A percentile compares a stretch with the other conserved stretches of the same genome.
These are phyloP conservation scores for Natrix natrix DNA, from an alignment of 2,797 vertebrate species.

Conservation along the genomic window DNA sequence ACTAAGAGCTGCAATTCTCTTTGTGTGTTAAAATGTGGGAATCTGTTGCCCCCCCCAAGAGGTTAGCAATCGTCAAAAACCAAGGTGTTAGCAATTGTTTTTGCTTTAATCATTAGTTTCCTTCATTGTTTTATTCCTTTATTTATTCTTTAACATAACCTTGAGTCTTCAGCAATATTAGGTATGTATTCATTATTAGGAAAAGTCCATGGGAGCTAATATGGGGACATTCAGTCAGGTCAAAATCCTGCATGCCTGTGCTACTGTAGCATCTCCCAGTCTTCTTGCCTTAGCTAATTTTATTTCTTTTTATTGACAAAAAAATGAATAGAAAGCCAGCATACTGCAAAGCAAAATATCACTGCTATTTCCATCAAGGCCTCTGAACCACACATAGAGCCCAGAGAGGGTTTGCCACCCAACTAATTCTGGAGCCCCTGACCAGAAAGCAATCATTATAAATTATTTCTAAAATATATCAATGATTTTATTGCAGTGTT, in stretches of 20 bases:
- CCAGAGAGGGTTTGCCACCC: neutral
- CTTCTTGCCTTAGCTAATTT: neutral
- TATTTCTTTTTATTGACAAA: neutral
- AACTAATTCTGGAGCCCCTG: neutral
- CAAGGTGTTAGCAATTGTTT: neutral
- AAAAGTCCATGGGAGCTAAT: neutral
- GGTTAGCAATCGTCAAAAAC: neutral
- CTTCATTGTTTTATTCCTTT: neutral
- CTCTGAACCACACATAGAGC: neutral
- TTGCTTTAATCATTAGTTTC: neutral
- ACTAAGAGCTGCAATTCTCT: neutral
- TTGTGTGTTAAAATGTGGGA: neutral
- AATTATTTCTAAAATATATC: neutral
- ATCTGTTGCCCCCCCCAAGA: neutral
- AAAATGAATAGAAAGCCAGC: neutral
- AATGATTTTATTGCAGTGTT: neutral
- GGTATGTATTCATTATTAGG: neutral
- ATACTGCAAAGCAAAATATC: neutral
- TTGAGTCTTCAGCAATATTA: neutral
- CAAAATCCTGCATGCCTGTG: neutral
- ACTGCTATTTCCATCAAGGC: neutral
- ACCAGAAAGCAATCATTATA: neutral
- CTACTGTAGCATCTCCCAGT: neutral
- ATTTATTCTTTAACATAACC: neutral
- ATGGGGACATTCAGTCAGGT: neutral